phyloP scores from a whole-genome alignment of 2,888 invertebrate species.

The Hemithea aestivaria region DNA sequence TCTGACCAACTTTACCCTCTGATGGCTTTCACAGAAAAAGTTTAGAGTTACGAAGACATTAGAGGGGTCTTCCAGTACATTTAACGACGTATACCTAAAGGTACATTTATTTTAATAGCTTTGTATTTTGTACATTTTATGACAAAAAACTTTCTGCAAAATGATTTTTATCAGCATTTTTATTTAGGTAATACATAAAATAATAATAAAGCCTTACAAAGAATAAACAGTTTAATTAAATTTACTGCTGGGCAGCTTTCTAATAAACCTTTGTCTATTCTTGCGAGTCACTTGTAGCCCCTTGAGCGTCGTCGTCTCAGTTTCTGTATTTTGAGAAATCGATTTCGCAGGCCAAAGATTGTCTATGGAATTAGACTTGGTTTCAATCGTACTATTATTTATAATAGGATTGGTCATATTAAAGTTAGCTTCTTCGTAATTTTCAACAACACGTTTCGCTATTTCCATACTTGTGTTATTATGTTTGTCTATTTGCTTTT shows the following conservation, averaged over 20 bases:
- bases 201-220: neutral
- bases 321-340: neutral
- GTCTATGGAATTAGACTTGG: neutral
- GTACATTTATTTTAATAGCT: no score
- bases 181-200: slow-evolving; percentile 1
- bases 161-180: neutral
- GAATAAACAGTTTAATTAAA: slow-evolving; percentile 21
- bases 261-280: slow-evolving; percentile 34
- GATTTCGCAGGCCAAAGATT: neutral
- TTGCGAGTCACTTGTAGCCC: slow-evolving; percentile 32
- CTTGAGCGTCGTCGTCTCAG: slow-evolving; percentile 6
- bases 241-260: slow-evolving; percentile 37
- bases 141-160: no score
- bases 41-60: slow-evolving; percentile 5
- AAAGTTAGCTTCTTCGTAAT: slow-evolving; percentile 12
- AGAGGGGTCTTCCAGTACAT: neutral
- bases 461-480: slow-evolving; percentile 54
- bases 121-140: no score
- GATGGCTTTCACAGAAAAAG: slow-evolving; percentile 11
- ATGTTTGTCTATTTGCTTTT: slow-evolving; percentile 51
- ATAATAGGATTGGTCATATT: neutral
- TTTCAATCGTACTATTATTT: slow-evolving; percentile 2
- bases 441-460: slow-evolving; percentile 33
- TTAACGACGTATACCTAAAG: no score
- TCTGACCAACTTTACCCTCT: slow-evolving; percentile 12